Evolutionary conservation across 1,140 invertebrate species (phyloP), one percentile per base, ranked within the genome.

Genomic region (Liolophura sinensis): DNA sequence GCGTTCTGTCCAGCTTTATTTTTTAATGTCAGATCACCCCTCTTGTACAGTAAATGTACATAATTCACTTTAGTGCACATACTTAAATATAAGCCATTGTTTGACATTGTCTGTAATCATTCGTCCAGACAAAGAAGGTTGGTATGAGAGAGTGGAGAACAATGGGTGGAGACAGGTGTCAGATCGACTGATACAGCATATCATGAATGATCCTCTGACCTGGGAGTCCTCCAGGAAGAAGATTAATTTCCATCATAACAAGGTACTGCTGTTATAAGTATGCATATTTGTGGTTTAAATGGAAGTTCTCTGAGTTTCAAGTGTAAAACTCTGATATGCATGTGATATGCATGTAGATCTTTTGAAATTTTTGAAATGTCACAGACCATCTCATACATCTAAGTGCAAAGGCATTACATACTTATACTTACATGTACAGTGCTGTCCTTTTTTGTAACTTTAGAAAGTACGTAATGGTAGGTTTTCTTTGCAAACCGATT

Each of bases 81-180:
- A 24, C n/a, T 12, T 54, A n/a, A 3, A 20, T 54, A 12, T 54
- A n/a, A 5, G 51, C 51, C n/a, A 54, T 24, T 54, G 3, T 54
- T 54, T 24, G n/a, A n/a, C 51, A 5, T 40, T 40, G 31, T 40
- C n/a, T n/a, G n/a, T n/a, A n/a, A 40, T 5, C 9, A 58, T 16
- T 60, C 20, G 69, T 62, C 16, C 65, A 81, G 81, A 77, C 67
- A 61, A 68, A 68, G 62, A 63, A 25, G 78, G 73, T 24, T 85
- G 84, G 84, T 85, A 85, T 61, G 59, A 75, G 57, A 69, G 84
- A 22, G 65, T 73, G 46, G 84, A 85, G 61, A 84, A 85, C 66
- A 85, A 85, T 73, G 82, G 82, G 18, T 85, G 84, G 84, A 65
- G 84, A 48, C 68, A 82, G 14, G 83, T 85, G 22, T 84, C 84